Evolutionary conservation across 2,113 vertebrate genomes (phyloP), one percentile per base, ranked within the genome.

Genomic region (Pedionomus torquatus): DNA sequence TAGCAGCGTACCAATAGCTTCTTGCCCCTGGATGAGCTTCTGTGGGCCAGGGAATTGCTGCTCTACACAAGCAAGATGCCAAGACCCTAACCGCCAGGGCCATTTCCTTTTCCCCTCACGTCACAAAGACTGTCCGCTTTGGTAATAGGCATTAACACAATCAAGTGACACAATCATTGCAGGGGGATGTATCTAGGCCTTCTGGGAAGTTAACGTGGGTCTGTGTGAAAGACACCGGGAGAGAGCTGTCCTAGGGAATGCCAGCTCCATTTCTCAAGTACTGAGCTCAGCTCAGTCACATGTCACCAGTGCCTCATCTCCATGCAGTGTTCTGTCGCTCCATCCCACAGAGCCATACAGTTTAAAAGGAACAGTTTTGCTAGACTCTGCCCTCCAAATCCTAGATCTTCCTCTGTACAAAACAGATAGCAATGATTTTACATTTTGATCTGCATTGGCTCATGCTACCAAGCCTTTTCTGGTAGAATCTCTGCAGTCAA

Each of bases 291-390:
- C 49, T 13, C 77, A 70, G 18, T 16, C 2, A 1, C 48, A 35
- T 0, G 0, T 18, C 63, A 54, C 44, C 37, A 33, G n/a, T 28
- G 41, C n/a, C 52, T 87, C 33, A 46, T 14, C 8, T 76, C 30
- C 33, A 23, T 0, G 1, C 19, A 81, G 58, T 1, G 1, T 70
- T 93, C 89, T 72, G 23, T 61, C 39, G 61, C 61, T 82, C 61
- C 48, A 26, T 37, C 68, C 33, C 81, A 39, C 13, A 70, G 65
- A 74, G 19, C 20, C 15, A 9, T n/a, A 15, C 0, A 54, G n/a
- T 37, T 83, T 81, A 71, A 18, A 55, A 71, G 64, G n/a, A 92
- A 7, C 17, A 88, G 10, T 37, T 83, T 85, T 80, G 33, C 25
- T 81, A n/a, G 25, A 20, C 48, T 94, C n/a, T 91, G 41, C 39